Evolutionary conservation across 2,113 vertebrate species (phyloP), one percentile per base, ranked within the genome.

Genomic region (Neolamprologus sp.): DNA sequence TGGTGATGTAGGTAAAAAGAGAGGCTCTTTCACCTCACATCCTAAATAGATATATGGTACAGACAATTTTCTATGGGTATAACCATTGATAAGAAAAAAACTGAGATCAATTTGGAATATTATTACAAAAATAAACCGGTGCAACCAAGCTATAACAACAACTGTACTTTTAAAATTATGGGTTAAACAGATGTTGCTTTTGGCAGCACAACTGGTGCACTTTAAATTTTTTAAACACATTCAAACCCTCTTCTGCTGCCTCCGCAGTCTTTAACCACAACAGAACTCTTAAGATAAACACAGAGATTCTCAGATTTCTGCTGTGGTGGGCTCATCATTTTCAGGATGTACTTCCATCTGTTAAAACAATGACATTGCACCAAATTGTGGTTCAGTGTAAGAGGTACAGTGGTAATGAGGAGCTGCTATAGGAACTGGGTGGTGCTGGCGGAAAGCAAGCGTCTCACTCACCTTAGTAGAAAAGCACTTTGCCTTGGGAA

Each of bases 401-500:
- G 3, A 85, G 40, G 3, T 51, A 6, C 7, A 16, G 1, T 5
- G 68, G 23, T 78, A 78, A 51, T 33, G 10, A 78, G 26, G 45
- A 33, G 17, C 73, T 33, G 2, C 16, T 78, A 33, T 78, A 51
- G 7, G 26, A 51, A 78, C 45, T 78, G 45, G 45, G 11, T 51
- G 33, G 28, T 81, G n/a, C 47, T 54, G 26, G 60, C 9, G 2
- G 68, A 85, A 65, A 83, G 30, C 28, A 83, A 85, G 58, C 9
- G 6, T 54, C 49, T 17, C 47, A 60, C 71, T 89, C 51, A 94
- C 94, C 84, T 89, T 85, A 81, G 81, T 14, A 14, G 85, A 83
- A 79, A 83, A 89, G 81, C 96, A 97, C 21, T 3, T 90, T 63
- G 17, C 5, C 51, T 40, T 92, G 5, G 93, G 86, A 37, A 88